These are phyloP conservation scores for Craniophora ligustri DNA, from an alignment of 2,888 invertebrate species.

Conservation along the genomic window DNA sequence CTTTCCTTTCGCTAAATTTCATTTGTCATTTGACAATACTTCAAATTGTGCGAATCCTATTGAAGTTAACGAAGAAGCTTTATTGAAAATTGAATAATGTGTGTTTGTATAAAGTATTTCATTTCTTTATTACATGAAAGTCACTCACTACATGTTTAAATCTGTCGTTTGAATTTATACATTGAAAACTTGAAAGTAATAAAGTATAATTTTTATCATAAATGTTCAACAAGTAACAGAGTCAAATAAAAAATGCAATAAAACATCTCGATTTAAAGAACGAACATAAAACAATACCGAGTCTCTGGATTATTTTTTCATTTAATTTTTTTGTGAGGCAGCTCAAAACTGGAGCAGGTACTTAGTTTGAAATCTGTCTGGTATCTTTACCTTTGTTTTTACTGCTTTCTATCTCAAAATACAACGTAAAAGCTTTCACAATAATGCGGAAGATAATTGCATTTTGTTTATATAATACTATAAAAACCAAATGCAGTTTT, in stretches of 20 bases:
- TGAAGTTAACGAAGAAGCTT: slow-evolving; percentile 8
- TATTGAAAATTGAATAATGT: slow-evolving; percentile 1
- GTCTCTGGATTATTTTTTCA: slow-evolving; percentile 27
- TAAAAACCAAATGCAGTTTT: slow-evolving; percentile 34
- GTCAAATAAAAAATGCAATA: slow-evolving; percentile 9
- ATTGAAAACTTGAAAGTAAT: not conserved
- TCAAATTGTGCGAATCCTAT: slow-evolving; percentile 7
- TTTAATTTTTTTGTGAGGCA: slow-evolving; percentile 31
- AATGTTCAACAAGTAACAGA: slow-evolving; percentile 16
- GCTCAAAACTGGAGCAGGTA: slow-evolving; percentile 26
- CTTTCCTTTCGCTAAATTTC: slow-evolving; percentile 38
- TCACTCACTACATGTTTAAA: not conserved
- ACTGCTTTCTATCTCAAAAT: slow-evolving; percentile 32
- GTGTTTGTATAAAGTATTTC: slow-evolving; percentile 10
- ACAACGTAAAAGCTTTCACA: slow-evolving; percentile 49
- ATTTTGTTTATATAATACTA: slow-evolving; percentile 29
- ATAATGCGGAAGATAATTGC: slow-evolving; percentile 44
- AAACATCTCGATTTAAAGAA: slow-evolving; percentile 14
- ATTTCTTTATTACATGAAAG: not conserved
- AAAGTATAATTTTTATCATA: slow-evolving; percentile 5
- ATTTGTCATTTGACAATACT: slow-evolving; percentile 38
- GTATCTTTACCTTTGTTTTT: slow-evolving; percentile 32
- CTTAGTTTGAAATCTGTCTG: slow-evolving; percentile 33
- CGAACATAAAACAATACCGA: slow-evolving; percentile 20
- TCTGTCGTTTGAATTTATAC: slow-evolving; percentile 6